These are phyloP conservation scores for Anagrus nilaparvatae DNA, from an alignment of 1,140 invertebrate species.

Conservation along the genomic window DNA sequence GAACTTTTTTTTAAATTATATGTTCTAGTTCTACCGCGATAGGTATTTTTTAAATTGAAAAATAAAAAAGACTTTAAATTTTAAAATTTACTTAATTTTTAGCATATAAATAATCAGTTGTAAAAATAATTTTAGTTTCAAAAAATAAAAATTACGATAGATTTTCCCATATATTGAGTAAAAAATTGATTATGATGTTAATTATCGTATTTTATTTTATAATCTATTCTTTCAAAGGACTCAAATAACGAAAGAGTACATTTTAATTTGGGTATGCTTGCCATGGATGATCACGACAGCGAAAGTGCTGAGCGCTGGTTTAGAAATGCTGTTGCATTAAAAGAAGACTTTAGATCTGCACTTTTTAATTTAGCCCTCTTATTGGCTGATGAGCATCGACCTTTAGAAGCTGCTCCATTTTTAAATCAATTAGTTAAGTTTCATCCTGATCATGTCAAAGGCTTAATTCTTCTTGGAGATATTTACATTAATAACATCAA, in stretches of 20 bases:
- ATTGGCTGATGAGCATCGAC: constrained; percentile 75
- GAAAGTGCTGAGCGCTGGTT: constrained; percentile 85
- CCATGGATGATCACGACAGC: constrained; percentile 87
- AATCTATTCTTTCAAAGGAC: constrained; percentile 40
- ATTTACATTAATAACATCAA: constrained; percentile 95
- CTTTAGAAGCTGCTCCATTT: constrained; percentile 85
- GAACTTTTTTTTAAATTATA: too few relatives aligned
- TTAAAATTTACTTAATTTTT: too few relatives aligned
- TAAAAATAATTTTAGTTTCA: too few relatives aligned
- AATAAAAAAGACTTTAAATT: too few relatives aligned
- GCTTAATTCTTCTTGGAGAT: constrained; percentile 86
- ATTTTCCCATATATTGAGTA: too few relatives aligned
- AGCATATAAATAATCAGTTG: constrained; percentile 2
- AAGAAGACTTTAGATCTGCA: constrained; percentile 80
- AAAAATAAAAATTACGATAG: too few relatives aligned
- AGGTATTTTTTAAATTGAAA: too few relatives aligned
- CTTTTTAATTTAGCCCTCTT: constrained; percentile 90
- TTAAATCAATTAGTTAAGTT: constrained; percentile 83
- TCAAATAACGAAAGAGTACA: constrained; percentile 76
- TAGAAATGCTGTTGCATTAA: constrained; percentile 71
- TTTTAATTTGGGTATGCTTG: constrained; percentile 93
- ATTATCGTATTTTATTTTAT: too few relatives aligned
- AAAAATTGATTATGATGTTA: too few relatives aligned
- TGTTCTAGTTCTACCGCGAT: too few relatives aligned
- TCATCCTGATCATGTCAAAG: constrained; percentile 91